Evolutionary conservation across 2,888 invertebrate genomes (phyloP), one percentile per base, ranked within the genome.

Genomic region (Drosophila colorata): DNA sequence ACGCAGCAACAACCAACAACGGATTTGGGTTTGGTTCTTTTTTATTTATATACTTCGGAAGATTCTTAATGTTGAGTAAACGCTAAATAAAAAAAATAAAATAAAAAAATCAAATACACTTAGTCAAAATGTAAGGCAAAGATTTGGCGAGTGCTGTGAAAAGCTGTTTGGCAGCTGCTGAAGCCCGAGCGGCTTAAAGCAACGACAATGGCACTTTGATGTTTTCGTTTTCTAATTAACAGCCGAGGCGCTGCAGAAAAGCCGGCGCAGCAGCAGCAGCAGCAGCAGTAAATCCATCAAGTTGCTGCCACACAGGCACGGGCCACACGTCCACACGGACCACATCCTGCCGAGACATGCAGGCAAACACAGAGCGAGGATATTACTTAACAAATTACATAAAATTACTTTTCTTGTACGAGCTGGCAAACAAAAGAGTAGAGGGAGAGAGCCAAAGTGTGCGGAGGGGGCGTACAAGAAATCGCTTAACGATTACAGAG

Each of bases 311-410:
- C 28, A 38, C 52, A 44, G 49, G 64, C 61, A 61, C 53, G 61
- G 65, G 38, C 25, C 41, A 46, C 48, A 58, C 35, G 20, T 38
- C 33, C 41, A 57, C 33, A 40, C 40, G 53, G 11, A 48, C 57
- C 84, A 71, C 69, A 87, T 87, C 81, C 85, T 71, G 88, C 33
- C 66, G 79, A 81, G 82, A 78, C 88, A 80, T 61, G 60, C 70
- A 71, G 68, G 69, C 77, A 85, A 74, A 80, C 73, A 78, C 52
- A 49, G 35, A 51, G 46, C 58, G 28, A 61, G 65, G 69, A 75
- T 88, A 81, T 85, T 88, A 87, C 89, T 88, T 85, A 85, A 85
- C 89, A 85, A 85, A 85, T 85, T 85, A 88, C 85, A 88, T 87
- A 85, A 88, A 85, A 87, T 84, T 88, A 85, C 89, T 85, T 87